Evolutionary conservation across 2,113 vertebrate genomes (phyloP).

Genomic region (Ctenomys sociabilis): DNA sequence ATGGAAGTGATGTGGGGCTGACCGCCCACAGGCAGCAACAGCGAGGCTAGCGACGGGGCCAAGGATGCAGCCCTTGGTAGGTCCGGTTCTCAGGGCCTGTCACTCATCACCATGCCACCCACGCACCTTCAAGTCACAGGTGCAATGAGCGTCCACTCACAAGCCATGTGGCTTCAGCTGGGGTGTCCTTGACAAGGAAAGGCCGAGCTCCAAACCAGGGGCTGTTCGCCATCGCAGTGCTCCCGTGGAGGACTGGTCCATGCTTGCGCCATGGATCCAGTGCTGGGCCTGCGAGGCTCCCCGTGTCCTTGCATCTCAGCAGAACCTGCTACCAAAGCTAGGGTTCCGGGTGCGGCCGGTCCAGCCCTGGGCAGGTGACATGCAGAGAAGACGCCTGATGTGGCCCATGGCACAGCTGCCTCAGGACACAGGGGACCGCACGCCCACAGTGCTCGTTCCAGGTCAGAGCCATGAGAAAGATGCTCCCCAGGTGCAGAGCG

Average conservation of each 20-base stretch:
- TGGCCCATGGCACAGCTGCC: no score
- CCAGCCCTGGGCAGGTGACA: not conserved
- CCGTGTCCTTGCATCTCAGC: not conserved
- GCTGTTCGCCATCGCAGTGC: not conserved
- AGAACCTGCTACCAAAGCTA: no score
- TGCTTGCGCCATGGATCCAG: not conserved
- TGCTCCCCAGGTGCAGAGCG: fast-evolving
- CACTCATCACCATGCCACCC: not conserved
- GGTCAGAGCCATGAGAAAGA: not conserved
- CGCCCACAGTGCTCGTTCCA: not conserved
- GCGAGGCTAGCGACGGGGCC: not conserved
- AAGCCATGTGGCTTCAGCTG: not conserved
- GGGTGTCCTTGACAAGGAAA: not conserved
- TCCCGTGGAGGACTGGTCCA: not conserved
- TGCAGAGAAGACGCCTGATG: not conserved
- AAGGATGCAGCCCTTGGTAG: not conserved
- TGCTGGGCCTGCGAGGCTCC: fast-evolving
- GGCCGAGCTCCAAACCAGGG: not conserved
- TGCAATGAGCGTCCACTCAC: not conserved
- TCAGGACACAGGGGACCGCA: not conserved
- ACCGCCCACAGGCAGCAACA: not conserved
- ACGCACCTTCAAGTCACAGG: fast-evolving
- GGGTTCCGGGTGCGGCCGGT: fast-evolving
- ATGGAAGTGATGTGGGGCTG: not conserved
- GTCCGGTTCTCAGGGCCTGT: not conserved